phyloP scores from a whole-genome alignment of 2,888 invertebrate species.

The Megaustenia siamemsis region DNA sequence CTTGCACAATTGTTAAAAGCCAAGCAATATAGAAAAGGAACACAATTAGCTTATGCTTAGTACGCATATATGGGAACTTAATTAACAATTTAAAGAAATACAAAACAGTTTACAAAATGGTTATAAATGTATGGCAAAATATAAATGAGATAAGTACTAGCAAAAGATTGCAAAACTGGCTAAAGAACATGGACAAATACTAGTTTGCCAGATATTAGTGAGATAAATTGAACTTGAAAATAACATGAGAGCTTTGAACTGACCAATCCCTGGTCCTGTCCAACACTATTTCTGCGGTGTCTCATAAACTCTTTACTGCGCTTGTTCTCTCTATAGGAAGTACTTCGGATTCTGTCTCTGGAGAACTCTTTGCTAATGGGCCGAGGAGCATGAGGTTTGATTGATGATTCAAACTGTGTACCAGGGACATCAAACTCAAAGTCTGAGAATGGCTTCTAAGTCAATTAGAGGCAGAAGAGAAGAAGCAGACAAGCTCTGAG shows the following conservation, averaged over 20 bases:
- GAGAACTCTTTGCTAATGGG: conserved; percentile 59
- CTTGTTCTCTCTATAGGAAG: conserved; percentile 75
- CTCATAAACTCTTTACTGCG: conserved; percentile 81
- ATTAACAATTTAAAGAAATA: background rate
- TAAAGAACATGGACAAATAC: background rate
- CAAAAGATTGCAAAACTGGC: background rate
- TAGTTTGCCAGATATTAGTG: background rate
- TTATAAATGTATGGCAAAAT: too few species aligned
- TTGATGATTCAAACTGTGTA: conserved; percentile 53
- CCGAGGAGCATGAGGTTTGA: conserved; percentile 45
- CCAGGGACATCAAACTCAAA: conserved; percentile 37
- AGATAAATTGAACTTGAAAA: conserved; percentile 1
- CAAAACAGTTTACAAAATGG: background rate
- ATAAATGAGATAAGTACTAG: background rate
- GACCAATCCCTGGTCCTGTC: conserved; percentile 69
- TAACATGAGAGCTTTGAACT: conserved; percentile 36
- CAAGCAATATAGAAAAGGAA: too few species aligned
- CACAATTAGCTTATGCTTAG: too few species aligned
- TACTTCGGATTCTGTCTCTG: conserved; percentile 65
- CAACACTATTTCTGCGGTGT: conserved; percentile 76
- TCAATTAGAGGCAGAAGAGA: conserved; percentile 6
- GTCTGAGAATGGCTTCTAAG: conserved; percentile 37
- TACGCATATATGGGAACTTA: too few species aligned
- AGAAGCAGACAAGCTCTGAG: conserved; percentile 29
- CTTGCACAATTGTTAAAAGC: background rate